These are phyloP conservation scores for Bemisia tabaci DNA, from an alignment of 1,140 invertebrate genomes.

Conservation along the genomic window DNA sequence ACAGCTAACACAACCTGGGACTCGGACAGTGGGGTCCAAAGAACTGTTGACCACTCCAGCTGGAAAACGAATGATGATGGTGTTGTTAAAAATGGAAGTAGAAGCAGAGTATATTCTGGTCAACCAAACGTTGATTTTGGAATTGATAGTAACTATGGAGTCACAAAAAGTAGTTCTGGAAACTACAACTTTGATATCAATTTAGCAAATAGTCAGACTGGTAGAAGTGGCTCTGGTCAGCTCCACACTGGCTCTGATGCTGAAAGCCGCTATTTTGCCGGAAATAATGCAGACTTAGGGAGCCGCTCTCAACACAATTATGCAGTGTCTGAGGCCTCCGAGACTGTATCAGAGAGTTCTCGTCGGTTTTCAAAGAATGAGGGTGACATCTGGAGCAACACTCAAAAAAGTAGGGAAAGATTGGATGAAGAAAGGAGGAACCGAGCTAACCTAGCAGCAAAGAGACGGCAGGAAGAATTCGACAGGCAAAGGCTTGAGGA, in stretches of 20 bases:
- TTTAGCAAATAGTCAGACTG: not conserved
- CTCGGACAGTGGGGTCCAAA: constrained; percentile 15
- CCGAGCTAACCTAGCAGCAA: constrained; percentile 2
- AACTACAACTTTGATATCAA: not conserved
- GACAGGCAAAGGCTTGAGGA: constrained; percentile 10
- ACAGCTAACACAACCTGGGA: constrained; percentile 21
- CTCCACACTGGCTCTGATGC: not conserved
- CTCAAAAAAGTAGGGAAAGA: not conserved
- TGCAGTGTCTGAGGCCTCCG: not conserved
- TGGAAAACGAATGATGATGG: constrained; percentile 24
- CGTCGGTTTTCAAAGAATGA: not conserved
- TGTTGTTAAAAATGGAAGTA: constrained; percentile 19
- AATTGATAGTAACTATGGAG: not conserved
- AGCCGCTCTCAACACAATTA: not conserved
- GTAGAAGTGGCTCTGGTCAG: not conserved
- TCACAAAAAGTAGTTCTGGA: not conserved
- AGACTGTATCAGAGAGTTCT: not conserved
- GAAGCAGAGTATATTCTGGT: constrained; percentile 11
- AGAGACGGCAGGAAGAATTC: constrained; percentile 6
- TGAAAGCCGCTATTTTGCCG: not conserved
- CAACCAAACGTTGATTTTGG: not conserved
- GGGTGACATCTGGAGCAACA: not conserved
- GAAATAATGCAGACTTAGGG: not conserved
- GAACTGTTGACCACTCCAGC: constrained; percentile 12
- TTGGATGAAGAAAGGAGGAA: constrained; percentile 1